Evolutionary conservation across 1,140 invertebrate species (phyloP), one percentile per base, ranked within the genome.

Genomic region (Euschistus heros): DNA sequence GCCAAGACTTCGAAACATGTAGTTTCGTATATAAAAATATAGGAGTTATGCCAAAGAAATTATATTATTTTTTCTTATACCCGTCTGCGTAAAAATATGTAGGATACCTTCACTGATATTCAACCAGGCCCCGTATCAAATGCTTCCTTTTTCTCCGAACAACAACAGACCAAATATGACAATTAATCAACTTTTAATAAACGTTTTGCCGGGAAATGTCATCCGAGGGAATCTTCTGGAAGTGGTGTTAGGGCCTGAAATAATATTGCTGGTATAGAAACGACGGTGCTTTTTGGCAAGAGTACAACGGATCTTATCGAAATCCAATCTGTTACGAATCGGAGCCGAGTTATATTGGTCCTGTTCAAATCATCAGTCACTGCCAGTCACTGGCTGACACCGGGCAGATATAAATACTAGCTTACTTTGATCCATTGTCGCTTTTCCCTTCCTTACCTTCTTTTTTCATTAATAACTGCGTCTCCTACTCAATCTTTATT

Each of bases 251-350:
- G 47, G n/a, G 5, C 47, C 20, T 22, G 20, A 57, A 26, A 26
- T 37, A 37, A 37, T 37, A 37, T 37, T 37, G 33, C 33, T 37
- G 24, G 54, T 20, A 24, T 57, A 24, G 54, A 50, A 17, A 18
- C 54, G 18, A 37, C 20, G 24, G 54, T 24, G 54, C 24, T 57
- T 57, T 50, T 57, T 57, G 54, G 54, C 54, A 57, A 22, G 14
- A 10, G 54, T 15, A 24, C 54, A 57, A 57, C 18, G 59, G 37
- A 61, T 61, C 55, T 65, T 60, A 65, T 65, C 64, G 64, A 65
- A 65, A 65, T 65, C 46, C 54, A 65, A 65, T 65, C 64, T 55
- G 64, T 65, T 60, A 59, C 64, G 64, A 65, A 65, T 65, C 55
- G 63, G 54, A 57, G 66, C 44, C 55, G 42, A 46, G 37, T 66